Conservation (phyloP, 2,888 invertebrate species). For the Leuctra nigra region DNA sequence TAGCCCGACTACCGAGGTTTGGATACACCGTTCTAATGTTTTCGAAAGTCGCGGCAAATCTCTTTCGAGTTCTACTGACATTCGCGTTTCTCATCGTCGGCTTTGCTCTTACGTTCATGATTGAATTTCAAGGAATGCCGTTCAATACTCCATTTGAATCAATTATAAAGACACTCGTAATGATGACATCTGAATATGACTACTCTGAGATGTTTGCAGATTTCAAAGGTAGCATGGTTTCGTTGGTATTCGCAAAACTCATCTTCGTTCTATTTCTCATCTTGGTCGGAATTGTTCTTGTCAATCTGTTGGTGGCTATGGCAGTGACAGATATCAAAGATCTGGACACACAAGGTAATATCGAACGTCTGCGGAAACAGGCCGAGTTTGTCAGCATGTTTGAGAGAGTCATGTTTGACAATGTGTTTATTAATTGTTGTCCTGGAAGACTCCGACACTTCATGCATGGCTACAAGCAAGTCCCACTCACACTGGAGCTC, state of each 20-base stretch:
- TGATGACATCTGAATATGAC: conserved; percentile 56
- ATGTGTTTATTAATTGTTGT: conserved; percentile 40
- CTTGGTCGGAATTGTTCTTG: conserved; percentile 50
- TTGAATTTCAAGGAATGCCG: conserved; percentile 47
- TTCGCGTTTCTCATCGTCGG: conserved; percentile 47
- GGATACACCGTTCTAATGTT: conserved; percentile 55
- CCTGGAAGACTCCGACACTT: conserved; percentile 33
- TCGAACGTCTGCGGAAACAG: conserved; percentile 48
- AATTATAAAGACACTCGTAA: conserved; percentile 50
- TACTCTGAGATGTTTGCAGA: conserved; percentile 45
- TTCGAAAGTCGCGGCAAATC: conserved; percentile 48
- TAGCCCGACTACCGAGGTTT: conserved; percentile 50
- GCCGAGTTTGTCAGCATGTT: conserved; percentile 48
- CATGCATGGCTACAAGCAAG: not conserved
- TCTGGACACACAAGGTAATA: conserved; percentile 49
- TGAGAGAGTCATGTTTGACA: conserved; percentile 47
- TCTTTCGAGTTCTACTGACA: conserved; percentile 44
- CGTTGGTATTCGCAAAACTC: conserved; percentile 43
- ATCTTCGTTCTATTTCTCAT: conserved; percentile 49
- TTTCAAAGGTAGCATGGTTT: conserved; percentile 36
- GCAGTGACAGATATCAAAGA: conserved; percentile 53
- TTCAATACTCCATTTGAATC: conserved; percentile 49
- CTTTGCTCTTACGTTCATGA: conserved; percentile 50
- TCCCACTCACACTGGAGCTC: not conserved
- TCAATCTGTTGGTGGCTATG: conserved; percentile 53